Evolutionary conservation across 1,140 invertebrate species (phyloP).

Genomic region (Dolichoris vasculosae): DNA sequence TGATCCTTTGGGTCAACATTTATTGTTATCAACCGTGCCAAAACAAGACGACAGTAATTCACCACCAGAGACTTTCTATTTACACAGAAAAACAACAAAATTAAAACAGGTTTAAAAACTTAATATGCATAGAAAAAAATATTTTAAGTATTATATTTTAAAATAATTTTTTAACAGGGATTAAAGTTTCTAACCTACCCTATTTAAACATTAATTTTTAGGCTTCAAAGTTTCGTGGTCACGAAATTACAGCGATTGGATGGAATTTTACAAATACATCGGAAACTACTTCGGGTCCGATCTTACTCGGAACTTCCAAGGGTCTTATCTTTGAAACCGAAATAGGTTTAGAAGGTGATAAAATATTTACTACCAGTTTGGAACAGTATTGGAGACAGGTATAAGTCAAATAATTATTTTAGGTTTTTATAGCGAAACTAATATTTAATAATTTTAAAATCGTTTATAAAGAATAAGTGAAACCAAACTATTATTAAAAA

Average conservation of each 20-base stretch:
- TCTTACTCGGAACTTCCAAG: conserved; percentile 91
- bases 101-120: conserved; percentile 74
- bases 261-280: conserved; percentile 89
- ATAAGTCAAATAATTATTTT: conserved; percentile 53
- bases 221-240: conserved; percentile 82
- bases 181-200: background rate
- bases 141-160: background rate
- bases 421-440: background rate
- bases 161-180: background rate
- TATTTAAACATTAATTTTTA: conserved; percentile 56
- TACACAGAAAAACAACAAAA: conserved; percentile 81
- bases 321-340: conserved; percentile 95
- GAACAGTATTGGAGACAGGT: conserved; percentile 94
- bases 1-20: conserved; percentile 90
- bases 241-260: conserved; percentile 92
- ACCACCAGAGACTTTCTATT: conserved; percentile 85
- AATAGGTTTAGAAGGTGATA: conserved; percentile 85
- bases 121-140: conserved; percentile 30
- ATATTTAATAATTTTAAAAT: background rate
- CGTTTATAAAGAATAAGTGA: background rate
- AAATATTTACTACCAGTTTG: conserved; percentile 83
- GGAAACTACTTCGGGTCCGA: conserved; percentile 83
- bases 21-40: conserved; percentile 84
- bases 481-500: background rate
- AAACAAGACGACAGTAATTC: conserved; percentile 78